Conservation (phyloP, 2,113 vertebrate species). For the Syngnathoides biaculeatus region DNA sequence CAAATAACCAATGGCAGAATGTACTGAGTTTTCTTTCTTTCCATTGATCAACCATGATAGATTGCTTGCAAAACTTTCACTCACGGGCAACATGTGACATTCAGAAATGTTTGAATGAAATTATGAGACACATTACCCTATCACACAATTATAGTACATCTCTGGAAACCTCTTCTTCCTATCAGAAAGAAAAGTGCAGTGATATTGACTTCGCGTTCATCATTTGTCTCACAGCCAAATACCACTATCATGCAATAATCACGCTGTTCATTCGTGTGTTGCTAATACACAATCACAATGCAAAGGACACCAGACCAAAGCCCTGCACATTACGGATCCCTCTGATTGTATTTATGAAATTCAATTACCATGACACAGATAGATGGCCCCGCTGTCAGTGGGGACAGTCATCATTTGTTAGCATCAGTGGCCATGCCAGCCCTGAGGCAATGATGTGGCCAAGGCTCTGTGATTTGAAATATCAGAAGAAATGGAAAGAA, state of each 20-base stretch:
- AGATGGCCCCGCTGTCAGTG: constrained; percentile 67
- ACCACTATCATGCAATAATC: constrained; percentile 12
- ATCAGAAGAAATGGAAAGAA: constrained; percentile 32
- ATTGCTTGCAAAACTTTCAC: neutral
- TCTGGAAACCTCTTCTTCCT: constrained; percentile 30
- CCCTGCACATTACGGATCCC: constrained; percentile 63
- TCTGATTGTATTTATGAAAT: constrained; percentile 75
- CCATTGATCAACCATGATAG: neutral
- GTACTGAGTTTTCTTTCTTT: neutral
- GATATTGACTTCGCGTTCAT: constrained; percentile 30
- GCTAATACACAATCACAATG: constrained; percentile 26
- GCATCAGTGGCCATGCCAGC: constrained; percentile 62
- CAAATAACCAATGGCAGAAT: neutral
- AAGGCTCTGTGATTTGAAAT: constrained; percentile 44
- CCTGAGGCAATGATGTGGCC: constrained; percentile 46
- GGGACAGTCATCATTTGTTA: constrained; percentile 67
- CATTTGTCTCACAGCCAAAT: constrained; percentile 18
- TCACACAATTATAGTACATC: constrained; percentile 2
- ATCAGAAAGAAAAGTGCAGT: constrained; percentile 34
- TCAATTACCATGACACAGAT: constrained; percentile 75
- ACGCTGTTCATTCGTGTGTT: constrained; percentile 33
- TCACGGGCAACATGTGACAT: neutral
- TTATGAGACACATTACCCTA: neutral
- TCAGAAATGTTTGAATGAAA: neutral
- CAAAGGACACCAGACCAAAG: constrained; percentile 48